Base-by-base conservation (phyloP, 1,140 invertebrate genomes). In the Pemphigus obesinymphae region DNA sequence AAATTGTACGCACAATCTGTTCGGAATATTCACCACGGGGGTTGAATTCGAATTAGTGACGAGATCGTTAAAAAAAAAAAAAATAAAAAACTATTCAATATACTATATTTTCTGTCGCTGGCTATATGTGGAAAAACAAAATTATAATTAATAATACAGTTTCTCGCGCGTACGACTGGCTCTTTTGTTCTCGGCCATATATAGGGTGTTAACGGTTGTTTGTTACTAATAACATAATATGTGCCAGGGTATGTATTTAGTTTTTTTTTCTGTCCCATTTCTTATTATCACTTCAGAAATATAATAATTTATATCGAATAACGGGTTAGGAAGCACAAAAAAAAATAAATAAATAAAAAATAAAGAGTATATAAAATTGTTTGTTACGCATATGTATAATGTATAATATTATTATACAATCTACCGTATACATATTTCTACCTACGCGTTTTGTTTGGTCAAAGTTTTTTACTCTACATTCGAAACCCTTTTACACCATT, bases 141-240 rank as follows among this genome's bases (percentile, higher is more conserved):
- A 17, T 50, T 48, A 50, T 73, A 73, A 73, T n/a, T n/a, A n/a
- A n/a, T n/a, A n/a, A 73, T 73, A 73, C 50, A 73, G 45, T 73
- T 73, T 29, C 26, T 5, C 7, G 29, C 7, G 29, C 53, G 31
- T 55, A 80, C 26, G 76, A 61, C 37, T 53, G 75, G 43, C 15
- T 48, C 43, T 61, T 80, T 80, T 80, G 50, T 61, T 80, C 76
- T 63, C 76, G 15, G 5, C 20, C n/a, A 10, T 10, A 20, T n/a
- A 20, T 68, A 45, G 55, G 76, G 76, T 80, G 76, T 80, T 80
- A 80, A 80, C 76, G 76, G 76, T 80, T 80, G 55, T 80, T 80
- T 63, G 76, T 80, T 58, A 63, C 76, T 80, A 80, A 80, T 80
- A 55, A 63, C 26, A 45, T 34, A 61, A 15, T 61, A 80, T 37